A percentile compares a stretch with the other conserved stretches of the same genome.
Conservation (phyloP, 2,113 vertebrate species). For the Tachysurus fulvidraco region DNA sequence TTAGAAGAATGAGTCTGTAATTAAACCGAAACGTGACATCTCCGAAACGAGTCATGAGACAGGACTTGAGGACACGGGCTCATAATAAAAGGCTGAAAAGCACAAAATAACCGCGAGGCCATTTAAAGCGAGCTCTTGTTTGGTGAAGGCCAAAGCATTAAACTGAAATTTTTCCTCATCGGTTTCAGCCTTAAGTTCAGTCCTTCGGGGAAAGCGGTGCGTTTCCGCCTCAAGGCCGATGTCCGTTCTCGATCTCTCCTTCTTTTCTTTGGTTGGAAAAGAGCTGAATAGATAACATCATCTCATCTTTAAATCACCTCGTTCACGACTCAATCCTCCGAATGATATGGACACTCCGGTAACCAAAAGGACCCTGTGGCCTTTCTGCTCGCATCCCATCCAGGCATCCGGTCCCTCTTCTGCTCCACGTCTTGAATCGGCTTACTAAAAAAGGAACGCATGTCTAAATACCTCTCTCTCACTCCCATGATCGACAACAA, state of each 20-base stretch:
- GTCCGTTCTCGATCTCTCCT: neutral
- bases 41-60: neutral
- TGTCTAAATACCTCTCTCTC: neutral
- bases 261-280: neutral
- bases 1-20: constrained; percentile 28
- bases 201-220: neutral
- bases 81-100: neutral
- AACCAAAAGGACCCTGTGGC: neutral
- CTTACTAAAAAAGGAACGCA: neutral
- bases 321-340: neutral
- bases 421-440: neutral
- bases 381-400: neutral
- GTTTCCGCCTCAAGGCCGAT: neutral
- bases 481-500: neutral
- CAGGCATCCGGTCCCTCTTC: no score
- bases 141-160: neutral
- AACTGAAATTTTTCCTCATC: constrained; percentile 6
- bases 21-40: constrained; percentile 17
- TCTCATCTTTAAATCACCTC: neutral
- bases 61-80: constrained; percentile 1
- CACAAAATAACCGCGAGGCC: neutral
- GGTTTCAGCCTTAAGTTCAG: neutral
- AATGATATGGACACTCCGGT: neutral
- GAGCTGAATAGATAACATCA: neutral
- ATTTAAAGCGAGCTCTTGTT: neutral